These are phyloP conservation scores for Bostrychus sinensis DNA, from an alignment of 2,113 vertebrate species.

Conservation along the genomic window DNA sequence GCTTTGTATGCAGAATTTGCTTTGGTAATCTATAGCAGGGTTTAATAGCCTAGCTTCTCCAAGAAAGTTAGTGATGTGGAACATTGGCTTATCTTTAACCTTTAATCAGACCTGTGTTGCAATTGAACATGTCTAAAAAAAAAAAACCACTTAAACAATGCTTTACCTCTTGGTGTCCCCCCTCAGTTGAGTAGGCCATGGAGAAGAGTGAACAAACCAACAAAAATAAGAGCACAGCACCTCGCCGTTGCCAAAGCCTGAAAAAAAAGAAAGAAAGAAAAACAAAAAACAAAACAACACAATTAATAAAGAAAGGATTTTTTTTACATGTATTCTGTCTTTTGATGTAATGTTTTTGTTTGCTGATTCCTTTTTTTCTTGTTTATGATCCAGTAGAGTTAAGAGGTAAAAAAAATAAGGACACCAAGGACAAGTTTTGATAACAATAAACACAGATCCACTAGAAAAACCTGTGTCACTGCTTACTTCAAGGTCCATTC, in stretches of 20 bases:
- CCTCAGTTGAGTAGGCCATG: constrained; percentile 89
- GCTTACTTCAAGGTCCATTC: constrained; percentile 95
- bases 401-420: background rate
- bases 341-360: background rate
- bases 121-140: constrained; percentile 25
- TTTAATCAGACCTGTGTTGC: constrained; percentile 44
- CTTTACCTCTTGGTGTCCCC: constrained; percentile 92
- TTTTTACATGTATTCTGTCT: background rate
- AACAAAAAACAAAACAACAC: constrained; percentile 3
- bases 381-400: background rate
- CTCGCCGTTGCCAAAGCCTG: constrained; percentile 91
- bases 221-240: constrained; percentile 80
- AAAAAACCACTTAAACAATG: constrained; percentile 10
- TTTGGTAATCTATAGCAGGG: too few species aligned
- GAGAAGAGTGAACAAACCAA: constrained; percentile 85
- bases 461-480: constrained; percentile 16
- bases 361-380: background rate
- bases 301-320: background rate
- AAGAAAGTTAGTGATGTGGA: background rate
- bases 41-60: background rate
- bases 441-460: background rate
- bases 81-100: constrained; percentile 60
- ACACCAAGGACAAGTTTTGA: background rate
- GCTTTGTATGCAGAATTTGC: too few species aligned
- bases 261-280: constrained; percentile 22